These are phyloP conservation scores for Koerneria pararmatus DNA, from an alignment of 2,888 invertebrate species.

Conservation along the genomic window DNA sequence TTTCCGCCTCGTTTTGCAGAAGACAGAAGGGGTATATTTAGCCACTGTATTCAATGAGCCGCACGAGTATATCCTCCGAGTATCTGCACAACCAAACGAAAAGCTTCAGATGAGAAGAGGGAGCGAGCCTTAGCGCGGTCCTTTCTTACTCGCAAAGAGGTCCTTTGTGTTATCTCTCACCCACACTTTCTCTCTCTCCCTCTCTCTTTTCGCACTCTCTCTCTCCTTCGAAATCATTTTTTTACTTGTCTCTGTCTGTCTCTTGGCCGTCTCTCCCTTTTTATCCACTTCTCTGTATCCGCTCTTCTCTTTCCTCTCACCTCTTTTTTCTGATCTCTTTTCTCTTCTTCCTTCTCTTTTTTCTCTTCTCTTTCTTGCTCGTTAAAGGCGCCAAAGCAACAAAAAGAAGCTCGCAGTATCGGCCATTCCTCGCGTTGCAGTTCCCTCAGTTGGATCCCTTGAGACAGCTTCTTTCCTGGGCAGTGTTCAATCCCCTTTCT, in stretches of 20 bases:
- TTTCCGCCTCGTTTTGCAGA: no score
- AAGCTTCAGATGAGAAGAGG: no score
- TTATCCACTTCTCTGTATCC: not conserved
- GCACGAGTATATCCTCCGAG: not conserved
- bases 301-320: not conserved
- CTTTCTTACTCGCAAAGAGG: not conserved
- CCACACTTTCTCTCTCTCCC: not conserved
- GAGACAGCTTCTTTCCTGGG: constrained; percentile 1
- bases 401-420: no score
- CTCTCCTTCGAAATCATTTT: not conserved
- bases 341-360: not conserved
- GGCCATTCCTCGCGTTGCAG: no score
- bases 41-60: not conserved
- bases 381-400: no score
- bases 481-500: not conserved
- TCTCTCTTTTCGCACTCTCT: constrained; percentile 8
- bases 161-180: not conserved
- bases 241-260: not conserved
- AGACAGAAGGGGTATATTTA: no score
- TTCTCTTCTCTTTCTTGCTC: not conserved
- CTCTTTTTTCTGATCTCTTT: constrained; percentile 16
- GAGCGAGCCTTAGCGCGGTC: no score
- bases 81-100: no score
- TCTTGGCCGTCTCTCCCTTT: not conserved
- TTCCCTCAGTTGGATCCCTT: not conserved